Evolutionary conservation across 2,888 invertebrate species (phyloP).

Genomic region (Thecophora atra): DNA sequence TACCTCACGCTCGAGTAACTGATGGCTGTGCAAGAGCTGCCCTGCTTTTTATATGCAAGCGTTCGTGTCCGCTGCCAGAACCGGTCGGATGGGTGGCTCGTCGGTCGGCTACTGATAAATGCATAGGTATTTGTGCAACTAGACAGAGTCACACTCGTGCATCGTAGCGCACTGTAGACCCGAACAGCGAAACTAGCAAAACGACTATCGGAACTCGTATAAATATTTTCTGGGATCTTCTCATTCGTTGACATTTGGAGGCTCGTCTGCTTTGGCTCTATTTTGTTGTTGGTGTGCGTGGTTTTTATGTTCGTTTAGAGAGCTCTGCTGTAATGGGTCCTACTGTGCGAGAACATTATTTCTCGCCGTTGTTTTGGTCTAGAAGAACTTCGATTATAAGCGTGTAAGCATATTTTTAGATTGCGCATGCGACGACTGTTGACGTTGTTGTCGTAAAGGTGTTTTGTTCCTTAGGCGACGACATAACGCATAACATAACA

Average conservation of each 20-base stretch:
- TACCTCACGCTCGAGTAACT: constrained; percentile 63
- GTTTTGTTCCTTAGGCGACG: too few species aligned
- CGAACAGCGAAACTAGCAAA: background rate
- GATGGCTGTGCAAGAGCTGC: constrained; percentile 48
- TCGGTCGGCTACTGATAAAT: background rate
- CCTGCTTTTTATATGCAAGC: constrained; percentile 62
- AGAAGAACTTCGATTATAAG: constrained; percentile 26
- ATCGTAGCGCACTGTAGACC: too few species aligned
- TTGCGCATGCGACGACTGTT: constrained; percentile 21
- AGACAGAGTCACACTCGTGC: background rate
- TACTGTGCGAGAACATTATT: constrained; percentile 1
- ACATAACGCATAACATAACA: too few species aligned
- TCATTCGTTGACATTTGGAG: constrained; percentile 56
- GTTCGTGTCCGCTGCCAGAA: too few species aligned
- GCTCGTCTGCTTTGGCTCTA: constrained; percentile 51
- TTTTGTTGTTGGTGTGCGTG: constrained; percentile 28
- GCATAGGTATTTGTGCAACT: background rate
- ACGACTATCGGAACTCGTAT: constrained; percentile 12
- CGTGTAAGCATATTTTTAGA: background rate
- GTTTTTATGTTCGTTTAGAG: constrained; percentile 4
- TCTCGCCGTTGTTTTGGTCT: constrained; percentile 32
- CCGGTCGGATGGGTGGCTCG: background rate
- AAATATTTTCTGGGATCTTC: constrained; percentile 10
- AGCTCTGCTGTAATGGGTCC: background rate
- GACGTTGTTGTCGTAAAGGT: too few species aligned